These are phyloP conservation scores for Aratinga solstitialis DNA, from an alignment of 2,797 vertebrate species.

Conservation along the genomic window DNA sequence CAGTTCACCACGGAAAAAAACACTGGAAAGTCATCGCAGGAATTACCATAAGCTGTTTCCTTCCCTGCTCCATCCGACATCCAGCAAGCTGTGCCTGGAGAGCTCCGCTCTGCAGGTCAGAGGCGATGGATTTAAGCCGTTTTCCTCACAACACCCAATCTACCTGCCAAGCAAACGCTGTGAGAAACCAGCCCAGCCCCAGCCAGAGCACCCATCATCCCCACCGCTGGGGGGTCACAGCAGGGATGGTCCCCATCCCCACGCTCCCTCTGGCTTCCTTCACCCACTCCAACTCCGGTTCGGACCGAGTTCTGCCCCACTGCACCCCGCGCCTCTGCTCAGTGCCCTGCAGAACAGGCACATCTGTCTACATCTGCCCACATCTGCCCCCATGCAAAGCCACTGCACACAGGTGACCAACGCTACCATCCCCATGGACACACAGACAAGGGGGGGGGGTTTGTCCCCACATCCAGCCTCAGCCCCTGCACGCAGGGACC, in stretches of 20 bases:
- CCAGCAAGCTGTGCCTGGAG: neutral
- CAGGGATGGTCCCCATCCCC: neutral
- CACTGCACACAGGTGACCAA: accelerated
- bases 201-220: accelerated
- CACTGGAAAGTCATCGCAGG: slow-evolving; percentile 45
- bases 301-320: neutral
- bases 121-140: neutral
- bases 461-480: neutral
- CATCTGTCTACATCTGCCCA: neutral
- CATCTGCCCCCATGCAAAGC: neutral
- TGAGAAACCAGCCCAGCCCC: neutral
- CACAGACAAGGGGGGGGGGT: accelerated
- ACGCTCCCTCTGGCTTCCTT: neutral
- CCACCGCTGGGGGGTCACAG: accelerated
- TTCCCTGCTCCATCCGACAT: neutral
- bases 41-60: slow-evolving; percentile 25
- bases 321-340: neutral
- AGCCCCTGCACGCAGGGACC: neutral
- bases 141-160: neutral
- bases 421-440: accelerated
- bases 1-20: slow-evolving; percentile 36
- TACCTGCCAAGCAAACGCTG: neutral
- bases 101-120: neutral
- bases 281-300: neutral
- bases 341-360: neutral